Base-by-base conservation (phyloP, 2,797 vertebrate species). In the Sebastes kiyomatsui region DNA sequence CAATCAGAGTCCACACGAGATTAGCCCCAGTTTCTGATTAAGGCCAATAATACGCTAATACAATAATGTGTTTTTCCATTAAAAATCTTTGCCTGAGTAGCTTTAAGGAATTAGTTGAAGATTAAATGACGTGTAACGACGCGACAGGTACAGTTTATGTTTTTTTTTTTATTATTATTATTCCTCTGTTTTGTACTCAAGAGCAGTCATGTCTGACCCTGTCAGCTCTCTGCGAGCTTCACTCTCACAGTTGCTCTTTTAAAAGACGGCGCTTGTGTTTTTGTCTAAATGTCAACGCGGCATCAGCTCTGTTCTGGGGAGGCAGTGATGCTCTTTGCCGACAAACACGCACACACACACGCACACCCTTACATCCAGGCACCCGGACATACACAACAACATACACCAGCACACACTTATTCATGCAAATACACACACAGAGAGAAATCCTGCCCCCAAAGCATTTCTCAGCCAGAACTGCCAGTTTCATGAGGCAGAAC, bases 401-500 rank as follows among this genome's bases (percentile, higher is more conserved):
- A 23, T 23, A 58, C 49, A 64, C 25, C 11, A 33, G n/a, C 20
- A n/a, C 67, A 59, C 56, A 59, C 49, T 42, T 73, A 38, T 46
- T 32, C 66, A 73, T 25, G 58, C 65, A 52, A 22, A 68, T 22
- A 54, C 46, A 64, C 35, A 74, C 46, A 66, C 65, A 72, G 35
- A 59, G n/a, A 73, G 10, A 87, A 79, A 79, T 78, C 82, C 73
- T 70, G 55, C 77, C 83, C 81, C 77, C 82, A 80, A 79, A 90
- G 81, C 80, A 54, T 79, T 86, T 90, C 87, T 77, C 69, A 74
- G 73, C 82, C 82, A 77, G 73, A 91, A 79, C 85, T 82, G 86
- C 81, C 86, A 82, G 82, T 85, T 89, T 86, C 81, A 88, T 85
- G 88, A 88, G 59, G 90, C 91, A 87, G 87, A 92, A 88, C 92